These are phyloP conservation scores for Glomeris maerens DNA, from an alignment of 1,140 invertebrate genomes.

Conservation along the genomic window DNA sequence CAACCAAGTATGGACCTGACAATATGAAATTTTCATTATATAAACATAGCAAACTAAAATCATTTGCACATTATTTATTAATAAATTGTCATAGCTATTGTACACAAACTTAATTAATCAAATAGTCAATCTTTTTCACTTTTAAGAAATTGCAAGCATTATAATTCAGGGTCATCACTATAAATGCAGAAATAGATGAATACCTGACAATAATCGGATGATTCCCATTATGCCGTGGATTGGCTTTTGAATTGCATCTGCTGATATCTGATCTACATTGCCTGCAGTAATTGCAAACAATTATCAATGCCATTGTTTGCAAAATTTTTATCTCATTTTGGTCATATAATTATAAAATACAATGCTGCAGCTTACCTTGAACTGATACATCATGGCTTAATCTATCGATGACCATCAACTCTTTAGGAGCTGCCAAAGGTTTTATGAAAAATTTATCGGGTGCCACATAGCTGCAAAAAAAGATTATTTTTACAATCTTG, in stretches of 20 bases:
- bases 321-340: constrained; percentile 1
- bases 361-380: constrained; percentile 37
- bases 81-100: neutral
- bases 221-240: constrained; percentile 83
- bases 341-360: constrained; percentile 7
- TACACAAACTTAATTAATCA: neutral
- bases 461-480: constrained; percentile 45
- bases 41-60: neutral
- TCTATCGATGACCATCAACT: constrained; percentile 55
- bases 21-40: constrained; percentile 7
- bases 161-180: no score
- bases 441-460: constrained; percentile 57
- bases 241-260: constrained; percentile 45
- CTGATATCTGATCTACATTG: constrained; percentile 43
- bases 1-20: constrained; percentile 66
- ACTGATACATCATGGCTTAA: constrained; percentile 47
- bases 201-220: constrained; percentile 59
- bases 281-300: constrained; percentile 26
- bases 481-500: no score
- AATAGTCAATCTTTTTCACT: neutral
- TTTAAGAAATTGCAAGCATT: neutral
- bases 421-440: constrained; percentile 38
- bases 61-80: no score
- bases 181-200: no score
- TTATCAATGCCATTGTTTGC: neutral